Evolutionary conservation across 2,113 vertebrate species (phyloP).

Genomic region (Equus przewalskii): DNA sequence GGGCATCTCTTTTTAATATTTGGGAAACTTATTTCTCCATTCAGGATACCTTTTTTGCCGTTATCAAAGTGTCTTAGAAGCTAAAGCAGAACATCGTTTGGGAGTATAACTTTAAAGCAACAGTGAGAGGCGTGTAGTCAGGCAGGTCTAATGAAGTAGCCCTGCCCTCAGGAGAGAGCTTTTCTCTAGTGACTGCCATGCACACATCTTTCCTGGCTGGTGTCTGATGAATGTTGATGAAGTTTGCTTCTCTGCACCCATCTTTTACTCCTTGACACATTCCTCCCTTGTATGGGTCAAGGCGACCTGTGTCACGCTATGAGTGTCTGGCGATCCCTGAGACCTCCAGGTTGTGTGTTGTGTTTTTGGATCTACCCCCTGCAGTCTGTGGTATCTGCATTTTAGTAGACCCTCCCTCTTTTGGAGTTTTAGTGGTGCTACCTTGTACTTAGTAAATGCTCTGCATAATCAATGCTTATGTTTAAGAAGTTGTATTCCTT

Average conservation of each 20-base stretch:
- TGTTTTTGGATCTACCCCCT: background rate
- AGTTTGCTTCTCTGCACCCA: background rate
- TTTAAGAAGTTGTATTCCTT: background rate
- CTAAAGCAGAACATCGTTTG: constrained; percentile 7
- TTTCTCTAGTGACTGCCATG: background rate
- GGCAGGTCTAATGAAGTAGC: background rate
- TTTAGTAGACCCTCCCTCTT: background rate
- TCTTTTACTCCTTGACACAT: background rate
- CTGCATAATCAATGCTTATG: background rate
- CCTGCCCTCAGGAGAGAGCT: background rate
- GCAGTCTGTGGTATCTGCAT: background rate
- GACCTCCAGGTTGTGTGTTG: background rate
- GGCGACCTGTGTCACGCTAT: no score
- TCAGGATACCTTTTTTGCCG: background rate
- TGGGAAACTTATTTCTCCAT: background rate
- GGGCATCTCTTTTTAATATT: background rate
- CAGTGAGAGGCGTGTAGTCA: background rate
- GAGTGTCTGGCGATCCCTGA: background rate
- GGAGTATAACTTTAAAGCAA: background rate
- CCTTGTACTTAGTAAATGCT: background rate
- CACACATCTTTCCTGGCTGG: background rate
- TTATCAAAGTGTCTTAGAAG: background rate
- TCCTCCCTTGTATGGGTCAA: background rate
- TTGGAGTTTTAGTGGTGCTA: background rate
- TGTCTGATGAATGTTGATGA: background rate